Percentiles rank a stretch among this genome's conserved stretches.
These are phyloP conservation scores for Drosophila varians DNA, from an alignment of 1,140 invertebrate species.

Conservation along the genomic window DNA sequence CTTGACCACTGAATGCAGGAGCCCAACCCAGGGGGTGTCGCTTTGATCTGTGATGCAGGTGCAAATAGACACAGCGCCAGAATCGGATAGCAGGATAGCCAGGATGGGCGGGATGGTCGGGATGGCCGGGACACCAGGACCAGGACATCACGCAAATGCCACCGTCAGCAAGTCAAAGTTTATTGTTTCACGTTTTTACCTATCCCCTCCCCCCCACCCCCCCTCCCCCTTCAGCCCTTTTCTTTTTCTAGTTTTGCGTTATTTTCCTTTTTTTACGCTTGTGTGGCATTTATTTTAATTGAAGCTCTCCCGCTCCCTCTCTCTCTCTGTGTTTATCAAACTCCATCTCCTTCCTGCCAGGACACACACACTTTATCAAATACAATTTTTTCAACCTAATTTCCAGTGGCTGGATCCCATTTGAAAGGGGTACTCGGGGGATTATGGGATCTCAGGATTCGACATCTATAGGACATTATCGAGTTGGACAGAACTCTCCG, in stretches of 20 bases:
- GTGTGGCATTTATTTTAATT: constrained; percentile 53
- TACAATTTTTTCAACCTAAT: constrained; percentile 9
- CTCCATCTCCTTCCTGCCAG: not conserved
- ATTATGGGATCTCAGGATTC: no score
- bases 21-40: constrained; percentile 13
- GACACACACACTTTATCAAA: constrained; percentile 9
- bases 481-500: no score
- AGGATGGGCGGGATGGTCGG: constrained; percentile 3
- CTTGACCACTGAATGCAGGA: constrained; percentile 42
- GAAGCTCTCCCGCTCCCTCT: constrained; percentile 10
- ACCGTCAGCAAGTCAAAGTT: constrained; percentile 63
- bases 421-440: not conserved
- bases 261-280: constrained; percentile 35
- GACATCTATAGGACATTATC: no score
- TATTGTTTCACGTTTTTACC: constrained; percentile 46
- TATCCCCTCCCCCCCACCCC: no score
- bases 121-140: constrained; percentile 1
- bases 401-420: not conserved
- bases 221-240: no score
- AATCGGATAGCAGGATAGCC: constrained; percentile 1
- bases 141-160: constrained; percentile 44
- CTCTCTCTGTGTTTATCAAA: not conserved
- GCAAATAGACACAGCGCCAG: constrained; percentile 41
- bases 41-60: constrained; percentile 70
- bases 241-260: constrained; percentile 9